A percentile compares a stretch with the other conserved stretches of the same genome.
These are phyloP conservation scores for Pedionomus torquatus DNA, from an alignment of 2,113 vertebrate genomes.

Conservation along the genomic window DNA sequence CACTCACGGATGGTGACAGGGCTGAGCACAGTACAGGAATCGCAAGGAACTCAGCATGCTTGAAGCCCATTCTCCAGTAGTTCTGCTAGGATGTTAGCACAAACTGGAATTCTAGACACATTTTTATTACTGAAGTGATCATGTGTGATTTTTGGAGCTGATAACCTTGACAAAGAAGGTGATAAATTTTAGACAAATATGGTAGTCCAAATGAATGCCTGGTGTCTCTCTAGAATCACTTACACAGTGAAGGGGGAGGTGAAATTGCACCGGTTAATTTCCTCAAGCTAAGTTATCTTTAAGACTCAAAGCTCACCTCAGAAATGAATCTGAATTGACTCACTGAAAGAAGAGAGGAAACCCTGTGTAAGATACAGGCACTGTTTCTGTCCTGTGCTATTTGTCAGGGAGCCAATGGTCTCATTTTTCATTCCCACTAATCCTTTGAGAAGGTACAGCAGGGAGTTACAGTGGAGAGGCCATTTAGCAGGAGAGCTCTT, in stretches of 20 bases:
- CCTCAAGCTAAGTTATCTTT: neutral
- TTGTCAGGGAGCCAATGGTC: slow-evolving; percentile 17
- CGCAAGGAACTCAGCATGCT: neutral
- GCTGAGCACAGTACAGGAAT: neutral
- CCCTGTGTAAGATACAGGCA: neutral
- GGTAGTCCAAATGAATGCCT: neutral
- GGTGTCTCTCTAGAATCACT: neutral
- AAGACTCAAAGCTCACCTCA: slow-evolving; percentile 20
- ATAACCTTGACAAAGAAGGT: neutral
- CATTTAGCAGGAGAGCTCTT: neutral
- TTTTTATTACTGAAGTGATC: neutral
- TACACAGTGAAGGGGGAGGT: neutral
- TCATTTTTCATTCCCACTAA: neutral
- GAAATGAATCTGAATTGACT: slow-evolving; percentile 46
- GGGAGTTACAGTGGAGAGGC: neutral
- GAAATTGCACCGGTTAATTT: neutral
- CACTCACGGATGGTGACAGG: neutral
- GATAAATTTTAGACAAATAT: neutral
- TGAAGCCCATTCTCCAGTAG: neutral
- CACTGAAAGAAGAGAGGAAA: slow-evolving; percentile 43
- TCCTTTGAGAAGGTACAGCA: neutral
- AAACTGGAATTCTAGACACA: neutral
- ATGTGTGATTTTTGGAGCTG: neutral
- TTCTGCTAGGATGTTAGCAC: neutral
- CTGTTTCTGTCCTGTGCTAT: neutral